phyloP scores from a whole-genome alignment of 2,113 vertebrate genomes.

The Oncorhynchus gorbuscha region DNA sequence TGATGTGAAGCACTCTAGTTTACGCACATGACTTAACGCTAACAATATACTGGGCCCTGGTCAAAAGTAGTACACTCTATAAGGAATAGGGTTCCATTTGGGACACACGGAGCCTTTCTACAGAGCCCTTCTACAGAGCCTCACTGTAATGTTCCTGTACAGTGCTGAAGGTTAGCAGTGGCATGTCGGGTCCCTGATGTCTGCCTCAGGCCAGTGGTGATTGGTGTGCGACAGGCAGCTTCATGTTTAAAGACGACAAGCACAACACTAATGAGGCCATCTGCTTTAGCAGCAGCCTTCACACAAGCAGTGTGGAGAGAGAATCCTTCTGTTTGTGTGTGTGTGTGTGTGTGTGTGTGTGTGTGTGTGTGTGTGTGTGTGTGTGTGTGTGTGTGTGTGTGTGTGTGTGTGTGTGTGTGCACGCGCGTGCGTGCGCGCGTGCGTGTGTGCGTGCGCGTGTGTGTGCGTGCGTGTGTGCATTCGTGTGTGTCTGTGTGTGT shows the following conservation, averaged over 20 bases:
- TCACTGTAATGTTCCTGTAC: no score
- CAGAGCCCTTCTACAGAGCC: neutral
- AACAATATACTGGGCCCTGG: neutral
- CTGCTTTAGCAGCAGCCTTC: slow-evolving; percentile 47
- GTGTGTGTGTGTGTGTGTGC: neutral
- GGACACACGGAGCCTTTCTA: neutral
- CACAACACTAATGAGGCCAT: slow-evolving; percentile 61
- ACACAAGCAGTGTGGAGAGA: slow-evolving; percentile 37
- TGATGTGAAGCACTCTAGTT: neutral
- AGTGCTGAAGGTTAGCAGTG: neutral
- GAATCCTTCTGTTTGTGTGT: neutral
- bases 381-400: neutral
- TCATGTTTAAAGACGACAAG: slow-evolving; percentile 59
- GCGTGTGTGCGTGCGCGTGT: no score
- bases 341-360: neutral
- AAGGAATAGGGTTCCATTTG: no score
- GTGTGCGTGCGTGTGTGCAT: neutral
- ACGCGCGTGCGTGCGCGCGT: neutral
- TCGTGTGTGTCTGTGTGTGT: neutral
- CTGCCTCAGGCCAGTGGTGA: neutral
- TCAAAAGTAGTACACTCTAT: no score
- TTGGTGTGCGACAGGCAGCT: slow-evolving; percentile 32
- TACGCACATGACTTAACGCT: neutral
- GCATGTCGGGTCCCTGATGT: neutral
- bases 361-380: neutral